A percentile compares a stretch with the other conserved stretches of the same genome.
phyloP scores from a whole-genome alignment of 35 echinoderm and acorn worm genomes.

The Hemicentrotus pulcherrimus region DNA sequence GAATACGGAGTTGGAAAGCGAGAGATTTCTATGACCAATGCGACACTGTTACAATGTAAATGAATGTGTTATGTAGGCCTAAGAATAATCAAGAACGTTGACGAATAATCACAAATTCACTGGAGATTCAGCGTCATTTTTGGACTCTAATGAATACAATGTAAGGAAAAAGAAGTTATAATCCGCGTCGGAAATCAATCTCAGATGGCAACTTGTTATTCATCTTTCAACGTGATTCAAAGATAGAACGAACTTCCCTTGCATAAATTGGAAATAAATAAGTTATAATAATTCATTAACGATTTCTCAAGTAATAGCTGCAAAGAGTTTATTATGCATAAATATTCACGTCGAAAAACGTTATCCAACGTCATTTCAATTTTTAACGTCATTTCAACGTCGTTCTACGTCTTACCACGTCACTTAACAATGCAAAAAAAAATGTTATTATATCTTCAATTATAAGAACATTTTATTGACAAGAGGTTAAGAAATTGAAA shows the following conservation, averaged over 20 bases:
- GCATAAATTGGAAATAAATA: no score
- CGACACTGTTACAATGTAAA: neutral
- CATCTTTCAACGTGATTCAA: neutral
- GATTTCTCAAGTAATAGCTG: no score
- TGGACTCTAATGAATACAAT: neutral
- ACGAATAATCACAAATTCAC: neutral
- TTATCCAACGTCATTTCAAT: no score
- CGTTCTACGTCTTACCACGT: no score
- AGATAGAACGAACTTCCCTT: neutral
- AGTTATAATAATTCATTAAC: no score
- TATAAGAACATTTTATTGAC: no score
- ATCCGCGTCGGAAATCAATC: neutral
- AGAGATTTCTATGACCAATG: neutral
- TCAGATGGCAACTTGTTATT: neutral
- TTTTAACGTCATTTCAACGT: no score
- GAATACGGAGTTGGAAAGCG: neutral
- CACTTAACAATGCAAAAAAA: no score
- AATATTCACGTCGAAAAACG: no score
- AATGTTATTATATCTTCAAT: no score
- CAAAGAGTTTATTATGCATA: no score
- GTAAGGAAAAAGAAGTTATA: neutral
- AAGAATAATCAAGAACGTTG: neutral
- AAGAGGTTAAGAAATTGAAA: no score
- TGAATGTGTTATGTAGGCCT: neutral
- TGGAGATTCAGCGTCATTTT: neutral